Conservation (phyloP, 2,113 vertebrate genomes). For the Hyperopisus bebe region DNA sequence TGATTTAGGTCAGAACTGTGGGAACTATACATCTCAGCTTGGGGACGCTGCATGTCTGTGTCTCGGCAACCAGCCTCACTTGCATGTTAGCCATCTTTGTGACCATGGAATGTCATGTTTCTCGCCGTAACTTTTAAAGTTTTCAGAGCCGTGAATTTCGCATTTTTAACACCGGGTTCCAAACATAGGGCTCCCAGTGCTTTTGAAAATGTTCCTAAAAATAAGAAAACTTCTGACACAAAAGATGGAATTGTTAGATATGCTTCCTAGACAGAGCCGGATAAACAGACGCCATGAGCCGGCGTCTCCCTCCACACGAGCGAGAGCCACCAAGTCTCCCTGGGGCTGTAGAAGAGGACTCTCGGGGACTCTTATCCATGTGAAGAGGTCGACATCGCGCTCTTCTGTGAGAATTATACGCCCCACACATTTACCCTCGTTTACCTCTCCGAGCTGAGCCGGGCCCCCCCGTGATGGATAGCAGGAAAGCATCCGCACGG, state of each 20-base stretch:
- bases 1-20: neutral
- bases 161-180: neutral
- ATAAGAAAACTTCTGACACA: neutral
- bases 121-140: neutral
- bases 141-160: neutral
- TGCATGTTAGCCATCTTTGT: neutral
- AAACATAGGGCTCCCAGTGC: neutral
- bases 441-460: neutral
- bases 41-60: neutral
- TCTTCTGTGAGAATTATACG: neutral
- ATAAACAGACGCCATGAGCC: conserved; percentile 35
- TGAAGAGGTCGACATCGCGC: neutral
- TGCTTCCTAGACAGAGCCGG: no score
- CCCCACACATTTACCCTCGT: neutral
- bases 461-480: neutral
- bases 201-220: neutral
- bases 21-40: neutral
- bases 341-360: neutral
- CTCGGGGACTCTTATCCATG: neutral
- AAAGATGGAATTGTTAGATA: neutral
- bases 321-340: neutral
- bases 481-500: conserved; percentile 36
- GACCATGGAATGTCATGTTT: neutral
- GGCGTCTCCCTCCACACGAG: neutral
- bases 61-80: neutral